Conservation (phyloP, 2,888 invertebrate genomes). For the Tethea ocularis region DNA sequence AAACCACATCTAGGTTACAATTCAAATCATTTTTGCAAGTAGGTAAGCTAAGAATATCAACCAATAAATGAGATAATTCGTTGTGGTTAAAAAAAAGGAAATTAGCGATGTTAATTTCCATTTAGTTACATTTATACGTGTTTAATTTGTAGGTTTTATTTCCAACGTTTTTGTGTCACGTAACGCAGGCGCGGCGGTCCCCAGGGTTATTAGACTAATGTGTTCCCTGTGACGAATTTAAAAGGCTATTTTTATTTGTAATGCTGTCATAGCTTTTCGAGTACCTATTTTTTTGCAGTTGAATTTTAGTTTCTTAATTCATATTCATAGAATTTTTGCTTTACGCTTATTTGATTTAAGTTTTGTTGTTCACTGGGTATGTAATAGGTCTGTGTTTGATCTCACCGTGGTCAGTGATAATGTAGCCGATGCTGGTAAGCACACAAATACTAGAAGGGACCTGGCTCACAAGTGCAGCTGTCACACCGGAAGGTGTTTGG, state of each 20-base stretch:
- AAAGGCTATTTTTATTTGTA: slow-evolving; percentile 3
- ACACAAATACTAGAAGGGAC: too few species aligned
- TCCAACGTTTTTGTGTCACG: slow-evolving; percentile 47
- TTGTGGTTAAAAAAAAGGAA: slow-evolving; percentile 12
- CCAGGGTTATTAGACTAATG: slow-evolving; percentile 6
- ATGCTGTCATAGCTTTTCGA: not conserved
- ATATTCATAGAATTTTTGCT: too few species aligned
- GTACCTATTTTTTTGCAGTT: not conserved
- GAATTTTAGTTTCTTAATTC: not conserved
- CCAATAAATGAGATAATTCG: not conserved
- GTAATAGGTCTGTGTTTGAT: too few species aligned
- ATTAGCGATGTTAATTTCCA: slow-evolving; percentile 22
- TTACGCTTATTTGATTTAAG: too few species aligned
- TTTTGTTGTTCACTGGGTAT: too few species aligned
- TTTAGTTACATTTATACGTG: slow-evolving; percentile 24
- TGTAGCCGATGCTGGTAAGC: too few species aligned
- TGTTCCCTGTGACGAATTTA: slow-evolving; percentile 5
- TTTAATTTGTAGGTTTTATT: slow-evolving; percentile 51
- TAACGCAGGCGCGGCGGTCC: slow-evolving; percentile 43
- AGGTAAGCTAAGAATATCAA: not conserved
- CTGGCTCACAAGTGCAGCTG: too few species aligned
- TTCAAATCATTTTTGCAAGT: too few species aligned
- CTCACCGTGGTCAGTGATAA: too few species aligned
- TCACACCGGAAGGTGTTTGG: too few species aligned
- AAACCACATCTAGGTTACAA: too few species aligned